Evolutionary conservation across 2,888 invertebrate genomes (phyloP).

Genomic region (Pterobdella sp.): DNA sequence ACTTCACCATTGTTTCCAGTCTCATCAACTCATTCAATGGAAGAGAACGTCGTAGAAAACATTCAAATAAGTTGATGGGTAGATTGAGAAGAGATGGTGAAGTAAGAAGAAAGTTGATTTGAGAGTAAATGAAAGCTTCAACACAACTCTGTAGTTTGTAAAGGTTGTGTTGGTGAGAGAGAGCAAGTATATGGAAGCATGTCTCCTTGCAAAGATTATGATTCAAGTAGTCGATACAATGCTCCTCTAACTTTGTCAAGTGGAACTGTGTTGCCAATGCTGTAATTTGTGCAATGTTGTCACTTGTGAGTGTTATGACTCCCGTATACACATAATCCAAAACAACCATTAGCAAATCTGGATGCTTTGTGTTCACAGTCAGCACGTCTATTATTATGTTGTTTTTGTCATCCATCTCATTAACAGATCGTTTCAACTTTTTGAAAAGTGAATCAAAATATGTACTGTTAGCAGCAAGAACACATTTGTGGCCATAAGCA

Average conservation of each 20-base stretch:
- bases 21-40: constrained; percentile 48
- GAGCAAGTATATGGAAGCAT: constrained; percentile 59
- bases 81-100: constrained; percentile 57
- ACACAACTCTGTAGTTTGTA: constrained; percentile 57
- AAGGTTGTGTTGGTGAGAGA: constrained; percentile 59
- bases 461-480: constrained; percentile 36
- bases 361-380: neutral
- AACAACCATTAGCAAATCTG: constrained; percentile 56
- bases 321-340: constrained; percentile 64
- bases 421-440: constrained; percentile 52
- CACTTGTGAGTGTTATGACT: constrained; percentile 57
- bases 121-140: constrained; percentile 54
- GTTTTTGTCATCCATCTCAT: neutral
- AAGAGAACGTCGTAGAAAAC: constrained; percentile 38
- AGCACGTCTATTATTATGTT: neutral
- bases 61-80: constrained; percentile 53
- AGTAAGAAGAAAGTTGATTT: constrained; percentile 41
- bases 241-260: constrained; percentile 57
- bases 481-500: constrained; percentile 33
- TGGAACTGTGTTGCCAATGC: constrained; percentile 61
- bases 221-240: constrained; percentile 62
- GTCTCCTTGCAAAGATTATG: constrained; percentile 59
- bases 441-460: constrained; percentile 31
- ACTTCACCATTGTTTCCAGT: constrained; percentile 55
- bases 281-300: constrained; percentile 59